These are phyloP conservation scores for Dryococelus australis DNA, from an alignment of 2,888 invertebrate species.

Conservation along the genomic window DNA sequence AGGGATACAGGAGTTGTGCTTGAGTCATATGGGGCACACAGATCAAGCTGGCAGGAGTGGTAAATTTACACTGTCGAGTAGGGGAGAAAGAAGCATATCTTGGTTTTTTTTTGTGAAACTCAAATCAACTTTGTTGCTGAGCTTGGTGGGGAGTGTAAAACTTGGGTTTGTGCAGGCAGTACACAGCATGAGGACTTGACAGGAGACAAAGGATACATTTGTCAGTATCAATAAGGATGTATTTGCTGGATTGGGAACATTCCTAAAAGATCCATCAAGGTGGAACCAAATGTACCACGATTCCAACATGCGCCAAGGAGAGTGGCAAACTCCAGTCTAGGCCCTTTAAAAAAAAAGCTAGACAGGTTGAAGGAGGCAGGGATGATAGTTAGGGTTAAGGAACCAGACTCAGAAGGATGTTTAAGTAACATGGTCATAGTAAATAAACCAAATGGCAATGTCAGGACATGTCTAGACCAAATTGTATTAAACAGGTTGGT, in stretches of 20 bases:
- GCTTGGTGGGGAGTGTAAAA: not conserved
- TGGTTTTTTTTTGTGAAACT: not conserved
- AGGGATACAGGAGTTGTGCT: not conserved
- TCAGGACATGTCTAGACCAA: too few relatives aligned
- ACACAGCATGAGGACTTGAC: not conserved
- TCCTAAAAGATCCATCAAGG: not conserved
- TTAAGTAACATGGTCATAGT: too few relatives aligned
- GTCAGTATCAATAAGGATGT: not conserved
- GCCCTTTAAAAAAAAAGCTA: not conserved
- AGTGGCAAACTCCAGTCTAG: not conserved
- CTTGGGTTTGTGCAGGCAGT: not conserved
- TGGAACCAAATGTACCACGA: not conserved
- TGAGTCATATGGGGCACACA: not conserved
- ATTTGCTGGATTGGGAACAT: not conserved
- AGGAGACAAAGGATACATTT: not conserved
- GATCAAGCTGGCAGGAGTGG: not conserved
- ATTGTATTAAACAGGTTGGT: too few relatives aligned
- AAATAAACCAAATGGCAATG: too few relatives aligned
- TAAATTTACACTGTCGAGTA: not conserved
- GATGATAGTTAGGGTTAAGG: not conserved
- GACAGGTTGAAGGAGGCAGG: not conserved
- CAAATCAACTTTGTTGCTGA: not conserved
- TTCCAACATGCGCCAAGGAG: not conserved
- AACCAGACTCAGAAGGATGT: not conserved
- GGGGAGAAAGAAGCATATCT: not conserved